Evolutionary conservation across 2,888 invertebrate species (phyloP), one percentile per base, ranked within the genome.

Genomic region (Bembecia ichneumoniformis): DNA sequence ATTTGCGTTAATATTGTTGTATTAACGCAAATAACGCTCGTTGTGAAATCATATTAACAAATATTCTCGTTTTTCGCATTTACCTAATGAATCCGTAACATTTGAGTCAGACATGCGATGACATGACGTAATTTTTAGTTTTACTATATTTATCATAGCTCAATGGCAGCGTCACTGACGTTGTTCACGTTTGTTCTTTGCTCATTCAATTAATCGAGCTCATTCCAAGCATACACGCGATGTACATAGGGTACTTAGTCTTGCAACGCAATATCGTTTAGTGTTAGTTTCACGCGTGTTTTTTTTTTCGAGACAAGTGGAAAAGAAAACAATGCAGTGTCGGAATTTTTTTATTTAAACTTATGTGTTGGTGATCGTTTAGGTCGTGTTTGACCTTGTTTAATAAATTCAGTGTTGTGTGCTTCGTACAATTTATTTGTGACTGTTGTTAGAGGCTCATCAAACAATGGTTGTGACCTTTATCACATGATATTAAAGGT

Each of bases 91-190:
- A 48, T 47, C 16, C 36, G n/a, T 46, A 49, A 49, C 48, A 48
- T 53, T 51, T 28, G 28, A 53, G 53, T 53, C 53, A 53, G 49
- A 15, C 45, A 43, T 44, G 47, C 47, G 49, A 51, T 57, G 53
- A 58, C 51, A 60, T 73, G 71, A 72, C 68, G 71, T 60, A 66
- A 68, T 55, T 51, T 51, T 49, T 57, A 55, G 62, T 63, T 67
- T 64, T 64, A 68, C 60, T 64, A 59, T 60, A 65, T 64, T 62
- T 64, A 68, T 68, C 60, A 64, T 61, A 46, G 52, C 35, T 14
- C n/a, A 35, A 47, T 45, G 48, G 35, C 55, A 52, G 53, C 62
- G 61, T 66, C 66, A 66, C 55, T 58, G 53, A 53, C 55, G 52
- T 59, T 56, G 49, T 58, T 59, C 58, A 60, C 61, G 58, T 53